Evolutionary conservation across 2,888 invertebrate species (phyloP).

Genomic region (Tetragnatha montana): DNA sequence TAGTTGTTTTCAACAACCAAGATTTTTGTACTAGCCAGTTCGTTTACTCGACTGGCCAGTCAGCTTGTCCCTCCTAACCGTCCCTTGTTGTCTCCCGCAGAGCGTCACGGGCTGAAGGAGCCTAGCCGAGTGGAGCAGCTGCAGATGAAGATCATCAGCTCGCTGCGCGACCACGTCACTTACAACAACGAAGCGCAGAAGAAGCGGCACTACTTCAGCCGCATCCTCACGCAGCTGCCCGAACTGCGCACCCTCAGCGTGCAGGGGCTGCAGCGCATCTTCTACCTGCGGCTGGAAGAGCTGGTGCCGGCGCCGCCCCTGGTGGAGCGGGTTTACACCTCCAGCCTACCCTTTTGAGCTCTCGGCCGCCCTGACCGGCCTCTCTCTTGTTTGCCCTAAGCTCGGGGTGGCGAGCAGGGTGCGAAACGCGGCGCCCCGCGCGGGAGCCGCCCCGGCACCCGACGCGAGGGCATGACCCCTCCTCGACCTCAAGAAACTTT

Average conservation of each 20-base stretch:
- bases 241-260: conserved; percentile 94
- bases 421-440: conserved; percentile 58
- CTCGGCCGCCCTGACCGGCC: conserved; percentile 36
- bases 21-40: no score
- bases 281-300: conserved; percentile 94
- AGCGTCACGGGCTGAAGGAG: conserved; percentile 93
- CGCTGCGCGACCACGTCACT: conserved; percentile 95
- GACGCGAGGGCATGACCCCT: conserved; percentile 67
- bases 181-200: conserved; percentile 91
- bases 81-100: conserved; percentile 78
- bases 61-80: background rate
- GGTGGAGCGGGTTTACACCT: conserved; percentile 96
- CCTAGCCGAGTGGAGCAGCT: conserved; percentile 94
- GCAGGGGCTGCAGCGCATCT: conserved; percentile 94
- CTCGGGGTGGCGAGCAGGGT: conserved; percentile 71
- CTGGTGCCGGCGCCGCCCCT: conserved; percentile 92
- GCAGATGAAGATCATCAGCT: conserved; percentile 97
- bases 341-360: conserved; percentile 91
- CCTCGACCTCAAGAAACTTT: conserved; percentile 51
- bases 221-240: conserved; percentile 92
- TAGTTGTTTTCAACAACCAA: no score
- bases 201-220: conserved; percentile 94
- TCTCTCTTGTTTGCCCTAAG: conserved; percentile 54
- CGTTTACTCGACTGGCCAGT: no score
- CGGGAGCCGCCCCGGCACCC: conserved; percentile 44